phyloP scores from a whole-genome alignment of 2,797 vertebrate species.

The Sylvilagus floridanus region DNA sequence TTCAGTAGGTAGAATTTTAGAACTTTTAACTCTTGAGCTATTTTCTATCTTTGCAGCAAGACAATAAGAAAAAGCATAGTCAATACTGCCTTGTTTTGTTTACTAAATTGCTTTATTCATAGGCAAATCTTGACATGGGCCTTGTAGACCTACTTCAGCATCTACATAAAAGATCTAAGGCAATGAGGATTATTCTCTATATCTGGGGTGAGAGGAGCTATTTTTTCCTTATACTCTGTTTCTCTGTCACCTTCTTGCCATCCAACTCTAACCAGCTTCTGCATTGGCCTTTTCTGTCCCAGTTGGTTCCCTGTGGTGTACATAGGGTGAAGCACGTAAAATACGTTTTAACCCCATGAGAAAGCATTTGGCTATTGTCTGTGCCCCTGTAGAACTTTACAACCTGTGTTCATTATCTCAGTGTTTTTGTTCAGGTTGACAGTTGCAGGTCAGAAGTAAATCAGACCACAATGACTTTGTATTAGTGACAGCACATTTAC shows the following conservation, averaged over 20 bases:
- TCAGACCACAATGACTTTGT: neutral
- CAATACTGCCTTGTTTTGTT: neutral
- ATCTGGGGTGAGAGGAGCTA: neutral
- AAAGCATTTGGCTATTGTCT: neutral
- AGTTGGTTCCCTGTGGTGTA: neutral
- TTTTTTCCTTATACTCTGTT: neutral
- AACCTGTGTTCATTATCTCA: neutral
- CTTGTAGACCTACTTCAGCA: neutral
- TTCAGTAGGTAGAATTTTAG: neutral
- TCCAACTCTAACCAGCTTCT: neutral
- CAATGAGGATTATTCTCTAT: neutral
- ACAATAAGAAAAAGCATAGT: neutral
- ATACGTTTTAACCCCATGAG: neutral
- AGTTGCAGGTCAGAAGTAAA: slow-evolving; percentile 12
- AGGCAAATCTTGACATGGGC: neutral
- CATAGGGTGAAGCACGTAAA: neutral
- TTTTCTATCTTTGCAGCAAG: neutral
- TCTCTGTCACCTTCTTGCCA: neutral
- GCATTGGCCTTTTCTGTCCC: neutral
- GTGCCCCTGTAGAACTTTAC: neutral
- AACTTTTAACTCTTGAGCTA: slow-evolving; percentile 10
- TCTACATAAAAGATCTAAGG: no score
- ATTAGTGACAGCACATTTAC: neutral
- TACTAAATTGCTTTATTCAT: neutral
- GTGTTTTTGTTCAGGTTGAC: neutral